Evolutionary conservation across 2,888 invertebrate genomes (phyloP).

Genomic region (Drosophila conformis): DNA sequence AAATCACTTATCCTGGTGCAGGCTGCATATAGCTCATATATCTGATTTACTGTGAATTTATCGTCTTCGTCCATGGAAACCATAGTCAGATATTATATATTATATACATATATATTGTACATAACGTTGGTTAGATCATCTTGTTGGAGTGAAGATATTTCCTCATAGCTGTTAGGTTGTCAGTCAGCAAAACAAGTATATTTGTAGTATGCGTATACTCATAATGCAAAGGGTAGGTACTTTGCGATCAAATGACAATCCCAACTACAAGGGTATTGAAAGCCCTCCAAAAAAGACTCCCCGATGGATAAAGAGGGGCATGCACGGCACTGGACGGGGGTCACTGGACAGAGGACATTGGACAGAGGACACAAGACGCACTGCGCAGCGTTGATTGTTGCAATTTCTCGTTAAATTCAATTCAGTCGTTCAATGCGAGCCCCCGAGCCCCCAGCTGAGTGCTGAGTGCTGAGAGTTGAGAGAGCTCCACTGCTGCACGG

Average conservation of each 20-base stretch:
- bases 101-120: background rate
- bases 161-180: background rate
- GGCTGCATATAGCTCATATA: background rate
- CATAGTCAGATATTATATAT: background rate
- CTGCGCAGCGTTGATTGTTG: conserved; percentile 73
- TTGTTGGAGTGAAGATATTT: background rate
- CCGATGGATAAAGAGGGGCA: conserved; percentile 21
- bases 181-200: background rate
- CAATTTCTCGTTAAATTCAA: conserved; percentile 80
- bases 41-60: background rate
- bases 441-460: conserved; percentile 7
- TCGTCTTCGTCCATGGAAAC: background rate
- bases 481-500: conserved; percentile 9
- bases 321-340: background rate
- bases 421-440: conserved; percentile 70
- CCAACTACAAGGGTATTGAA: conserved; percentile 8
- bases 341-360: conserved; percentile 6
- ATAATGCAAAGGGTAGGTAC: background rate
- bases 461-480: conserved; percentile 13
- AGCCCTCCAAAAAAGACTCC: conserved; percentile 1
- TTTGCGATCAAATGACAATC: background rate
- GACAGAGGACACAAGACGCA: conserved; percentile 30
- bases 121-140: background rate
- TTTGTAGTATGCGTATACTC: background rate
- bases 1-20: background rate